Base-by-base conservation (phyloP, 2,888 invertebrate species). In the Augiades crinisus region DNA sequence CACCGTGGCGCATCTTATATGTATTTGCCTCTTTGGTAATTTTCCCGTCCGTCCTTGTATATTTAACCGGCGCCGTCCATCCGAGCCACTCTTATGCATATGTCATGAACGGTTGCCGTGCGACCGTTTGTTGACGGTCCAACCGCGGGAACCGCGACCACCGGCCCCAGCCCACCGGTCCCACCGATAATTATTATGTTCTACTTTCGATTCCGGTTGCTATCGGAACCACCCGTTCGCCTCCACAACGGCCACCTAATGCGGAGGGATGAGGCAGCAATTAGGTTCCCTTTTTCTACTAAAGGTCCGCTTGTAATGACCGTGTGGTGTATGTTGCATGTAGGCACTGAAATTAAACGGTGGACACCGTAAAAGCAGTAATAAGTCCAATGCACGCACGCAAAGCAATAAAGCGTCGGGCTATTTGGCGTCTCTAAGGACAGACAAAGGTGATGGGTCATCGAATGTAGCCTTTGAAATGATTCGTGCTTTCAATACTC, bases 101-200 rank as follows among this genome's bases (percentile, higher is more conserved):
- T 87, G 86, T 89, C 86, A 89, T 89, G 88, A 89, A 83, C 80
- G 75, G 89, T 89, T 88, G 88, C 89, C 74, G 68, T 57, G 89
- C 87, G 78, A 88, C 88, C 71, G 87, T 88, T 89, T 89, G 89
- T 89, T 89, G 89, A 72, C 87, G 83, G 80, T 81, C 65, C 67
- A 68, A 67, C 71, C 82, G 82, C 83, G 86, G 84, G 85, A 87
- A 86, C 75, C 69, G 68, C 78, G 67, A 73, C 81, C 78, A 75
- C 66, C 70, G 75, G 75, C 73, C 75, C 75, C 70, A 65, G 51
- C 63, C 70, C 70, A 67, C 67, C 64, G 52, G 53, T 49, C 53
- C 76, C 75, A 75, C 72, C 76, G 67, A 84, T 87, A 86, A 88
- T 89, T 84, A 83, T 81, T 75, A 75, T 72, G 83, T 80, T 78